Conservation (phyloP, 2,113 vertebrate genomes). For the Zootoca vivipara region DNA sequence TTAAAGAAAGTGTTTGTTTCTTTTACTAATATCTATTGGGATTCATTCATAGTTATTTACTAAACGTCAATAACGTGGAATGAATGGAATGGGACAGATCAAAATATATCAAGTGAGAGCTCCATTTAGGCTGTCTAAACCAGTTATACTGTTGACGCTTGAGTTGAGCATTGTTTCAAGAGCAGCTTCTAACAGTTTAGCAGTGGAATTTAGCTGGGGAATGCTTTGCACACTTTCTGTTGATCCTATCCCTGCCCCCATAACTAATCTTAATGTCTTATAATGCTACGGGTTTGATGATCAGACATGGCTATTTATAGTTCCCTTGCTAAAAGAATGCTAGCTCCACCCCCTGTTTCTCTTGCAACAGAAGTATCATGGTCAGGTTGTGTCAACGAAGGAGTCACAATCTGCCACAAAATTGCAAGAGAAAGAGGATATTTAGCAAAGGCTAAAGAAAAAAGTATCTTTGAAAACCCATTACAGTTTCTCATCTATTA, state of each 20-base stretch:
- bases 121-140: slow-evolving; percentile 12
- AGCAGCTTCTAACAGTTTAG: background rate
- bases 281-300: background rate
- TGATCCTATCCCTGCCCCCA: background rate
- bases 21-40: background rate
- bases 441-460: background rate
- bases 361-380: background rate
- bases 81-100: background rate
- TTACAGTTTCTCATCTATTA: background rate
- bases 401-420: background rate
- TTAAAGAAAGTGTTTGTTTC: background rate
- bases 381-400: background rate
- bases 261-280: background rate
- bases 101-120: background rate
- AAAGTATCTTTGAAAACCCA: background rate
- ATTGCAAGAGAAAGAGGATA: background rate
- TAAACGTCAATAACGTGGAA: background rate
- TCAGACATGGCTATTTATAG: background rate
- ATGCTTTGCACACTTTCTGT: background rate
- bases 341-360: background rate
- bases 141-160: background rate
- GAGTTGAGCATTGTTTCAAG: background rate
- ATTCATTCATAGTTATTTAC: background rate
- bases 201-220: background rate
- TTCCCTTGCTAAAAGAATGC: background rate